phyloP scores from a whole-genome alignment of 1,140 invertebrate genomes.

The Trypoxylus dichotomus region DNA sequence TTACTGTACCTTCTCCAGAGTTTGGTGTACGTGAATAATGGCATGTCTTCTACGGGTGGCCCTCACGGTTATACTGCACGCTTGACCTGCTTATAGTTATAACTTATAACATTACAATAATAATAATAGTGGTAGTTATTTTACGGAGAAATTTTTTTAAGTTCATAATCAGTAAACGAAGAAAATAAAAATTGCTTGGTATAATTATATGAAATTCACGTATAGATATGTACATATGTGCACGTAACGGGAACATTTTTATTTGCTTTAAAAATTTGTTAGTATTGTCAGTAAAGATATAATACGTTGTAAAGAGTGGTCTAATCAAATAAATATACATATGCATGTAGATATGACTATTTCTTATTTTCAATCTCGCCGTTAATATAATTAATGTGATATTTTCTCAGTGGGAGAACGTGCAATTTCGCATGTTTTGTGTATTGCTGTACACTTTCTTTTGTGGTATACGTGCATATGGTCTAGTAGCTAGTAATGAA shows the following conservation, averaged over 20 bases:
- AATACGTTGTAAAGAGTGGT: background rate
- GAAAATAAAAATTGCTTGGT: too few relatives aligned
- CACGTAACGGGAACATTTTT: too few relatives aligned
- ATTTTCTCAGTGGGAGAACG: background rate
- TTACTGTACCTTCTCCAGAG: background rate
- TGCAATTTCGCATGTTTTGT: background rate
- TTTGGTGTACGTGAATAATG: background rate
- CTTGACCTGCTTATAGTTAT: background rate
- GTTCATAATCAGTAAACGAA: too few relatives aligned
- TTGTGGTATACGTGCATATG: too few relatives aligned
- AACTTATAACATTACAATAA: too few relatives aligned
- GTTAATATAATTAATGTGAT: background rate
- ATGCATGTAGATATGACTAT: background rate
- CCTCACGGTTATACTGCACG: background rate
- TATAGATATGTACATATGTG: too few relatives aligned
- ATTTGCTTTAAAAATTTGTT: too few relatives aligned
- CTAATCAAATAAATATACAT: background rate
- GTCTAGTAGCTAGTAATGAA: too few relatives aligned
- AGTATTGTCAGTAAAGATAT: too few relatives aligned
- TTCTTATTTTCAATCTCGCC: background rate
- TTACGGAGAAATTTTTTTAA: too few relatives aligned
- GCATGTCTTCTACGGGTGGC: background rate
- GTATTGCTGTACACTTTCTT: background rate
- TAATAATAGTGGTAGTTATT: too few relatives aligned
- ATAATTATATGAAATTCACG: too few relatives aligned